Conservation (phyloP, 1,140 invertebrate species). For the Drosophila ercepeae region DNA sequence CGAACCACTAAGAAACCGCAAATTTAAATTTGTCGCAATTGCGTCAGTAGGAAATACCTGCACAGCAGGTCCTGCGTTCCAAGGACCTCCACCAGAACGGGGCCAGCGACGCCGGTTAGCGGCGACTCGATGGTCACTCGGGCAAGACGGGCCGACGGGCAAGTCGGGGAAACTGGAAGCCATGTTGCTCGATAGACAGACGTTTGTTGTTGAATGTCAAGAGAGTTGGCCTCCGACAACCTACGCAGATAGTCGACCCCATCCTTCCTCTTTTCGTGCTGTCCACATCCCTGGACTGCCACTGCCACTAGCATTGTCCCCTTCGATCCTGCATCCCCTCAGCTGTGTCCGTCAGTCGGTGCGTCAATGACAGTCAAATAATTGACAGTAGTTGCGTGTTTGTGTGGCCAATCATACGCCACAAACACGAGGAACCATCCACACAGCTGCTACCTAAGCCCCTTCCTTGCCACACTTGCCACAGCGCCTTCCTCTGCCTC, state of each 20-base stretch:
- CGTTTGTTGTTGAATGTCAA: conserved; percentile 62
- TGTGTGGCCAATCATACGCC: conserved; percentile 79
- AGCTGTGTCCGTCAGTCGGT: conserved; percentile 63
- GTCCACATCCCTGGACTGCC: neutral
- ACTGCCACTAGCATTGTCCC: neutral
- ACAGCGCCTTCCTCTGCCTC: conserved; percentile 12
- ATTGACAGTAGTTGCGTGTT: conserved; percentile 83
- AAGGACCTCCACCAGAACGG: conserved; percentile 26
- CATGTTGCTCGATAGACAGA: conserved; percentile 44
- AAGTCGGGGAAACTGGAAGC: no score
- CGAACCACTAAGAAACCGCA: conserved; percentile 63
- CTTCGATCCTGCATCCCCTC: conserved; percentile 26
- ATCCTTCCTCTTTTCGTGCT: conserved; percentile 6
- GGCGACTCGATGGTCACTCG: conserved; percentile 71
- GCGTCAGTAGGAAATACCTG: conserved; percentile 73
- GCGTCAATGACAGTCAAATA: conserved; percentile 81
- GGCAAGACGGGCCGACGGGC: conserved; percentile 51
- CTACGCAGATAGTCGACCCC: conserved; percentile 46
- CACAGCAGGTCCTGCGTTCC: conserved; percentile 36
- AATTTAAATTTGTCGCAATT: conserved; percentile 80
- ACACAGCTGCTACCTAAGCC: conserved; percentile 56
- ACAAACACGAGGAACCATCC: conserved; percentile 48
- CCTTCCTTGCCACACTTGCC: conserved; percentile 15
- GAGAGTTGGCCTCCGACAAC: conserved; percentile 66
- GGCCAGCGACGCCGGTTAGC: conserved; percentile 56